A percentile compares a stretch with the other conserved stretches of the same genome.
These are phyloP conservation scores for Rhinatrema bivittatum DNA, from an alignment of 2,797 vertebrate genomes.

Conservation along the genomic window DNA sequence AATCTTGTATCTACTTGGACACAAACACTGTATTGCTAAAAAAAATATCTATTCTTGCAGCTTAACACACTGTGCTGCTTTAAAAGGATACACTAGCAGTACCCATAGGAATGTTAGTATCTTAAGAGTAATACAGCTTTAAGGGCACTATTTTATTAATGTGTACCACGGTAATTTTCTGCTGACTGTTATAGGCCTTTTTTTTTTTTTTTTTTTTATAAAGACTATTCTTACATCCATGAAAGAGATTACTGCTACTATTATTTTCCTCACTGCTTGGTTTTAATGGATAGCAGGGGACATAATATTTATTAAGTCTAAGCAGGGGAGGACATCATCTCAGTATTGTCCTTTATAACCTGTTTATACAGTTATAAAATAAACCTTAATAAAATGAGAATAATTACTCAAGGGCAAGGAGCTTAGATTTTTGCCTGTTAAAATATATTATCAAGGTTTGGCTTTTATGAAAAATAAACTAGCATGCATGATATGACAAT, in stretches of 20 bases:
- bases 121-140: slow-evolving; percentile 41
- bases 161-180: slow-evolving; percentile 44
- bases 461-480: not conserved
- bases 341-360: slow-evolving; percentile 40
- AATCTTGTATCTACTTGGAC: slow-evolving; percentile 55
- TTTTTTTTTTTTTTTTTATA: slow-evolving; percentile 52
- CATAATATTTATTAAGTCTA: slow-evolving; percentile 47
- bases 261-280: slow-evolving; percentile 41
- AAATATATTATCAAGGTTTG: not conserved
- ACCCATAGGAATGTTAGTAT: slow-evolving; percentile 30
- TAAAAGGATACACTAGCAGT: slow-evolving; percentile 22
- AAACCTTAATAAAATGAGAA: slow-evolving; percentile 49
- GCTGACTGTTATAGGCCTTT: slow-evolving; percentile 42
- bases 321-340: slow-evolving; percentile 35
- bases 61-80: slow-evolving; percentile 38
- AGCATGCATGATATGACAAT: not conserved
- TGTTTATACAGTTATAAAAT: slow-evolving; percentile 46
- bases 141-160: slow-evolving; percentile 50
- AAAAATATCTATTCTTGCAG: slow-evolving; percentile 33
- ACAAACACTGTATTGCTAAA: slow-evolving; percentile 47
- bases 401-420: slow-evolving; percentile 34
- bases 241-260: slow-evolving; percentile 34
- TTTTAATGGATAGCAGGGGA: slow-evolving; percentile 37
- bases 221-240: slow-evolving; percentile 45
- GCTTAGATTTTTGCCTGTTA: slow-evolving; percentile 11